Percentiles rank a stretch among this genome's conserved stretches.
Conservation (phyloP, 1,140 invertebrate species). For the Drosophila aff. region DNA sequence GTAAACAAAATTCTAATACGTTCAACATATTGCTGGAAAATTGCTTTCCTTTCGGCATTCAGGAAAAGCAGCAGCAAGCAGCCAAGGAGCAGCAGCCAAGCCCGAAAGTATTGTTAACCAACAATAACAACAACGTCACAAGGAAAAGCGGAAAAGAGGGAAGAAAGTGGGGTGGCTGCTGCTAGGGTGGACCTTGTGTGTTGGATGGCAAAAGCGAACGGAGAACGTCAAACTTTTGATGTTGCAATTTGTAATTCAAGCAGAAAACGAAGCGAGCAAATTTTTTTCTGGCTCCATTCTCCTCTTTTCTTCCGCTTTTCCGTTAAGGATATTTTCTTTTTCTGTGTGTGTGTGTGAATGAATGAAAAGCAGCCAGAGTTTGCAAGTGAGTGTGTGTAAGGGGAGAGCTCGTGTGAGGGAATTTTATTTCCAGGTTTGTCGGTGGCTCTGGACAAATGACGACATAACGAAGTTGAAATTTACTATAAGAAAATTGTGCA, state of each 20-base stretch:
- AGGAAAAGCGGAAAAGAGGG: neutral
- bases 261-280: constrained; percentile 82
- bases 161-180: neutral
- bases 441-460: constrained; percentile 38
- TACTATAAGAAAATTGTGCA: constrained; percentile 31
- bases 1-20: constrained; percentile 84
- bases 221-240: constrained; percentile 84
- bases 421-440: constrained; percentile 64
- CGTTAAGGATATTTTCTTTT: constrained; percentile 13
- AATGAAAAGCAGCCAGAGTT: constrained; percentile 38
- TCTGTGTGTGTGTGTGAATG: constrained; percentile 55
- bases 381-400: constrained; percentile 31
- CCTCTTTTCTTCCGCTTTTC: constrained; percentile 28
- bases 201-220: constrained; percentile 49
- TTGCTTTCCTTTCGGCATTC: constrained; percentile 80
- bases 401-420: constrained; percentile 35
- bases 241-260: constrained; percentile 85
- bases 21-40: constrained; percentile 83
- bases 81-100: constrained; percentile 51
- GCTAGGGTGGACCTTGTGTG: neutral
- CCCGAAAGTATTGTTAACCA: constrained; percentile 80
- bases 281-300: constrained; percentile 58
- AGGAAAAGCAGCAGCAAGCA: constrained; percentile 42
- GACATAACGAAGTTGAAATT: constrained; percentile 48
- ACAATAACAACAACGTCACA: constrained; percentile 65